phyloP scores from a whole-genome alignment of 1,140 invertebrate species.

The Cyphomyrmex costatus region DNA sequence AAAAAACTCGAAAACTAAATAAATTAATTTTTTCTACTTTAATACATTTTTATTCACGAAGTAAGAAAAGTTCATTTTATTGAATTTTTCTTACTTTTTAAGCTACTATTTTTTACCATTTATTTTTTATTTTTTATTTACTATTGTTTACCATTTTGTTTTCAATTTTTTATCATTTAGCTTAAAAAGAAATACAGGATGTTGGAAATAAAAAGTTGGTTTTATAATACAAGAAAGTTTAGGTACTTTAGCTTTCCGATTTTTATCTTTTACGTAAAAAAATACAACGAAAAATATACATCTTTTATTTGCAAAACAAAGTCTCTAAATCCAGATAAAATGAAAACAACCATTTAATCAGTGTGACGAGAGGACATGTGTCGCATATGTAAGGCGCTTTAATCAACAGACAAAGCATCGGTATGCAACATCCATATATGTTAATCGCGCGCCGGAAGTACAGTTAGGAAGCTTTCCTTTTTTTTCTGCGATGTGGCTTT shows the following conservation, averaged over 20 bases:
- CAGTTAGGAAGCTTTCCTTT: slow-evolving; percentile 40
- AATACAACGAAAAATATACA: slow-evolving; percentile 11
- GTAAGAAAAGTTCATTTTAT: too few relatives aligned
- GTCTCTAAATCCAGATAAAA: background rate
- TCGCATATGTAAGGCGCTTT: background rate
- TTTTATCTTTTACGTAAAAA: background rate
- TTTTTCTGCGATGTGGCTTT: slow-evolving; percentile 30
- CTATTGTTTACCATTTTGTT: background rate
- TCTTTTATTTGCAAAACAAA: background rate
- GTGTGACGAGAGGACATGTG: background rate
- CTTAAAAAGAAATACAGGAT: background rate
- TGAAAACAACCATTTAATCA: slow-evolving; percentile 39
- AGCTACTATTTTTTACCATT: background rate
- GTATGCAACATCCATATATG: background rate
- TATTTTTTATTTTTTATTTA: background rate
- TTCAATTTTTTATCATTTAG: background rate
- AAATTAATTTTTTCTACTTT: background rate
- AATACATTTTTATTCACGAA: background rate
- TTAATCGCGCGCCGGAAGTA: slow-evolving; percentile 17
- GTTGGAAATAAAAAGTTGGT: background rate
- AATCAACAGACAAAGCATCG: slow-evolving; percentile 9
- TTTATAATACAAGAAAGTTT: background rate
- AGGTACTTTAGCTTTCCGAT: background rate
- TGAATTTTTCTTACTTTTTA: background rate
- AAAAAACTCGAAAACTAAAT: background rate